Base-by-base conservation (phyloP, 2,113 vertebrate species). In the Garra rufa region DNA sequence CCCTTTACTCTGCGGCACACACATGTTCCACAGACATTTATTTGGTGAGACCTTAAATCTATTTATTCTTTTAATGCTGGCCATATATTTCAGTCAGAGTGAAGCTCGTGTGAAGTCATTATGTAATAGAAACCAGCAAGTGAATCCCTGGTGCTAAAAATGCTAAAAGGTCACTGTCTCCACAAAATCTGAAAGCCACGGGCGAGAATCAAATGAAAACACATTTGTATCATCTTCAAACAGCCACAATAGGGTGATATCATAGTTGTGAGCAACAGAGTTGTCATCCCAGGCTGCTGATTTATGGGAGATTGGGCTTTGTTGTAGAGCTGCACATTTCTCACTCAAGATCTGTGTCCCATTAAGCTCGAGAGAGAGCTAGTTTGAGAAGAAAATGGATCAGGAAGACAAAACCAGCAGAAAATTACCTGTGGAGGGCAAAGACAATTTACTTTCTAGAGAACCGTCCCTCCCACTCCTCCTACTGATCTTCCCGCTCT, bases 111-210 rank as follows among this genome's bases (percentile, higher is more conserved):
- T 75, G 55, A 85, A 83, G 65, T 59, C 52, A 61, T 74, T 85
- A 70, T 78, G 67, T 73, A 87, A 80, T 85, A 38, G 67, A 76
- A 85, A 85, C 80, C 80, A 85, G 59, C 70, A 78, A 34, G 63
- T 44, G 50, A 82, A 84, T 15, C 79, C 34, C 52, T 74, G 44
- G 61, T 52, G 43, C n/a, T 77, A 73, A 82, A 74, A 7, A 43
- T 14, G 67, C 48, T 50, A 73, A 59, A 48, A 67, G 67, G 41
- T 19, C 52, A 38, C 59, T 79, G 8, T 17, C 78, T 34, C 59
- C 9, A 70, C 76, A 63, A 41, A 61, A 41, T 52, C 46, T 43
- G n/a, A 46, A 63, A 77, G 41, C 70, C 38, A 41, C 11, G 48
- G 19, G 21, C 38, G 19, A 82, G 52, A 83, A 79, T 74, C 61